Evolutionary conservation across 1,140 invertebrate genomes (phyloP), one percentile per base, ranked within the genome.

Genomic region (Pseudomyrmex flavicornis): DNA sequence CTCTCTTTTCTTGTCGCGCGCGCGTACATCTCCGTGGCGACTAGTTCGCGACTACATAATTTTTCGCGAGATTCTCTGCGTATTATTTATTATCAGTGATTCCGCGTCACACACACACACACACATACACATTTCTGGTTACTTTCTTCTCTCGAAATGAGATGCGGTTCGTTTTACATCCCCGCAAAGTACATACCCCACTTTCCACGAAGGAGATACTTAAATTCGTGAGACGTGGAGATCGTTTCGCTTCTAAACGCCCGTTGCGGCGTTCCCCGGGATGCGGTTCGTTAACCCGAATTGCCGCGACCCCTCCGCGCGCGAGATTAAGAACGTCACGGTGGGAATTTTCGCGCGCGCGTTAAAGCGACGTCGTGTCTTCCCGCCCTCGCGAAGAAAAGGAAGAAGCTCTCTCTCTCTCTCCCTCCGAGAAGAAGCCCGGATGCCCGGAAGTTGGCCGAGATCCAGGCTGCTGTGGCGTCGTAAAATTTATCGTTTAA

Each of bases 401-500:
- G 35, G 61, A 17, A 50, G 17, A 50, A 9, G 56, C 13, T 17
- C 13, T 56, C 62, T 26, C 7, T 50, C 59, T 61, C 20, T 26
- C 12, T 22, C 58, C 15, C 7, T n/a, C 17, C 17, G 17, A 17
- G 17, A 17, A 17, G 44, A 58, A 15, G 22, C 26, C 22, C 59
- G 59, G 17, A 10, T 52, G 46, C 46, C 65, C 86, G 85, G 73
- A 77, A 83, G 48, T 65, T 84, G 86, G 84, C 85, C 35, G 3
- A 3, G 80, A 72, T 87, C 80, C 85, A 87, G 54, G 3, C 44
- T 58, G 50, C 73, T 26, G 54, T 63, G 82, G 82, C 83, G n/a
- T 87, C 80, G 68, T 76, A 76, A 84, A 87, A 87, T 87, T 87
- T 86, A 87, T 87, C 86, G 86, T 82, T 87, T 87, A 87, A 87